Evolutionary conservation across 2,888 invertebrate genomes (phyloP).

Genomic region (Lasioglossum figueresi): DNA sequence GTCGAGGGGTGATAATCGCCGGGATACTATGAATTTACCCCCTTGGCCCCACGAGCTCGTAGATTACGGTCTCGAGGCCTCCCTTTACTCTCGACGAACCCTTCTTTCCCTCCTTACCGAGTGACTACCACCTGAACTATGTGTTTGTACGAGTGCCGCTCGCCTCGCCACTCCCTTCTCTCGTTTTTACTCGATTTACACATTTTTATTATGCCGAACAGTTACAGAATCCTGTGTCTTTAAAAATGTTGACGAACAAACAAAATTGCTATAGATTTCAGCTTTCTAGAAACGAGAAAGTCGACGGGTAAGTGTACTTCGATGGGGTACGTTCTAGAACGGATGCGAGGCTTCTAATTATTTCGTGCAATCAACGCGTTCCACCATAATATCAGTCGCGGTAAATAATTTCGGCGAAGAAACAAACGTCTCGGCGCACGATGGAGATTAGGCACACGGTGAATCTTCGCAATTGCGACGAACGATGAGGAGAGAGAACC

Average conservation of each 20-base stretch:
- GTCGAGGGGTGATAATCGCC: constrained; percentile 76
- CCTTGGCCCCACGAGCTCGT: constrained; percentile 67
- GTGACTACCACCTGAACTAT: constrained; percentile 53
- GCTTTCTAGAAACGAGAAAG: neutral
- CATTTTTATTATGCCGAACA: constrained; percentile 49
- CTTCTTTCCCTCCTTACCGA: constrained; percentile 46
- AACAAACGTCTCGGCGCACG: constrained; percentile 55
- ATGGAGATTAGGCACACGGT: constrained; percentile 55
- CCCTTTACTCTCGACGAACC: constrained; percentile 33
- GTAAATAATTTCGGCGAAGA: constrained; percentile 57
- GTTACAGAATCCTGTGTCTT: neutral
- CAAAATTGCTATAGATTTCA: neutral
- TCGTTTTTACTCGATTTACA: constrained; percentile 57
- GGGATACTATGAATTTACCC: constrained; percentile 72
- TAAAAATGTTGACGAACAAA: neutral
- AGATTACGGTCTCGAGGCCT: constrained; percentile 69
- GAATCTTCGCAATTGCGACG: constrained; percentile 63
- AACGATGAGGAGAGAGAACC: constrained; percentile 25
- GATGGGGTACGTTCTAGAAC: neutral
- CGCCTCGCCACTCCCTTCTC: constrained; percentile 36
- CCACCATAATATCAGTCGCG: constrained; percentile 2
- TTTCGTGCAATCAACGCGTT: constrained; percentile 1
- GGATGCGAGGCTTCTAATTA: neutral
- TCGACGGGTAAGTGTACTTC: neutral
- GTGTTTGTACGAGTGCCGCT: constrained; percentile 50